Base-by-base conservation (phyloP, 2,113 vertebrate species). In the Menidia beryllina region DNA sequence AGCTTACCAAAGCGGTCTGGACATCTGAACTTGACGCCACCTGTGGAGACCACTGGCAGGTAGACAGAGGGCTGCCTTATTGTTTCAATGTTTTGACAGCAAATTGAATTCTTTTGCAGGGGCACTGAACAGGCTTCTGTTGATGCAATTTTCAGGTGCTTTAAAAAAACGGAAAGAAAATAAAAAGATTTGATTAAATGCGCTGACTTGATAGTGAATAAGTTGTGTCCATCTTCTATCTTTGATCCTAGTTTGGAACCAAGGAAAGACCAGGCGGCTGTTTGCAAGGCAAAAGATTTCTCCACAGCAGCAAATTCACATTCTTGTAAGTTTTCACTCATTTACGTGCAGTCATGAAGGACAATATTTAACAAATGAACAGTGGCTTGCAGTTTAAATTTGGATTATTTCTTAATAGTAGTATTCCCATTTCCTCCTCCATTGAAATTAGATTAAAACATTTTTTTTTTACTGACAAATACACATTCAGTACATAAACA, bases 241-340 rank as follows among this genome's bases (percentile, higher is more conserved):
- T 77, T 8, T 61, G 34, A 53, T 69, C 62, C 51, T 55, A 89
- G 84, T 55, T 43, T 69, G 48, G 84, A 84, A 48, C 60, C 90
- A 85, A 67, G 73, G 20, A 1, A 93, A 85, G 69, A 49, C 63
- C 43, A 91, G 59, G n/a, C 63, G 83, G 13, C 74, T 93, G 17
- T 93, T 94, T 80, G 86, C 89, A 26, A 91, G 91, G 59, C 83
- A 69, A 45, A 90, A 86, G 75, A 69, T 67, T 65, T 50, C 77
- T 47, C 20, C 71, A 15, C 72, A 77, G 14, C 77, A 81, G 21
- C 80, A 81, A 58, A 65, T 45, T 43, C 74, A 47, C 5, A 23
- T 6, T 23, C 13, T 24, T 25, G 92, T 93, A 84, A 76, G 91
- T 77, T 45, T 72, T 58, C 26, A 17, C 27, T n/a, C 0, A 0